These are phyloP conservation scores for Erebia epiphron DNA, from an alignment of 2,888 invertebrate species.

Conservation along the genomic window DNA sequence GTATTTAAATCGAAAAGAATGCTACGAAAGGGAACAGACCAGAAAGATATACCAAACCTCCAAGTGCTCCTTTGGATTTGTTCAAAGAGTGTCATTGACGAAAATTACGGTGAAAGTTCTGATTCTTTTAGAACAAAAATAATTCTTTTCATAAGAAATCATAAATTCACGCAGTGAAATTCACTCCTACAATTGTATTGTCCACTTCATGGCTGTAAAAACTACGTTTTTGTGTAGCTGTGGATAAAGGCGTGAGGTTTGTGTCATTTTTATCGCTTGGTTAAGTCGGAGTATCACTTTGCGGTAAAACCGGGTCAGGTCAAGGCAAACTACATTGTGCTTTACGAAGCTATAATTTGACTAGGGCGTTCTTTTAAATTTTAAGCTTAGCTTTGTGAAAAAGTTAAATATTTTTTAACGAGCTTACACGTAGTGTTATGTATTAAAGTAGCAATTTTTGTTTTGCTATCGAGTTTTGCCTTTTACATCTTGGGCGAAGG, in stretches of 20 bases:
- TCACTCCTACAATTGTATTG: constrained; percentile 15
- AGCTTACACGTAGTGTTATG: neutral
- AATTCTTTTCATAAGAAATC: constrained; percentile 12
- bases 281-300: constrained; percentile 25
- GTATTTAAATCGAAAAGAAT: no score
- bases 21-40: neutral
- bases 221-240: constrained; percentile 17
- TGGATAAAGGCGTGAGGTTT: constrained; percentile 19
- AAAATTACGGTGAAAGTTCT: neutral
- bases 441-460: neutral
- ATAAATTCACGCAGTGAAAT: constrained; percentile 12
- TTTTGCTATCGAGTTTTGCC: neutral
- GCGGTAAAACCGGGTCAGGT: constrained; percentile 29
- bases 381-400: neutral
- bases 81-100: neutral
- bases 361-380: constrained; percentile 12
- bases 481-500: no score
- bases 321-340: constrained; percentile 23
- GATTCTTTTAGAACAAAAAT: neutral
- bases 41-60: neutral
- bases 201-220: constrained; percentile 15
- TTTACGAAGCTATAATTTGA: constrained; percentile 14
- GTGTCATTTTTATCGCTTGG: constrained; percentile 23
- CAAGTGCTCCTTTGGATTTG: neutral
- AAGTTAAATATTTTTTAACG: neutral